Evolutionary conservation across 2,797 vertebrate genomes (phyloP).

Genomic region (Psittacula echo): DNA sequence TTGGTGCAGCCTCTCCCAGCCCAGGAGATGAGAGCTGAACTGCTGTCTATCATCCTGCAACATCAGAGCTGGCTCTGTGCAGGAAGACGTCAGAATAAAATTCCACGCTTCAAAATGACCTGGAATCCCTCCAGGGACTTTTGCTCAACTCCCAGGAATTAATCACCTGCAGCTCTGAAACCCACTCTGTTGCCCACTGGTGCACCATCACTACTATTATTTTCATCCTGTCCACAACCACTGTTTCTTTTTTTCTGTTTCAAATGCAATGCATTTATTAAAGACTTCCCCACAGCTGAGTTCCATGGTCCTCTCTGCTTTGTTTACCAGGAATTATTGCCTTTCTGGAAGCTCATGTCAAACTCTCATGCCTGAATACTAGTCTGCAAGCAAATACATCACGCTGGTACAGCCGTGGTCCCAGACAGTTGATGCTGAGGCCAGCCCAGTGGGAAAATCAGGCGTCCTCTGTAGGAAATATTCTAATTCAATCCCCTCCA

Average conservation of each 20-base stretch:
- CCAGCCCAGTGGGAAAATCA: constrained; percentile 33
- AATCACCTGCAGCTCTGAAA: not conserved
- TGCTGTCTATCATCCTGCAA: not conserved
- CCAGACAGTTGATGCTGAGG: not conserved
- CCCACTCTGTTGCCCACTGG: not conserved
- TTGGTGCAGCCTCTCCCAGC: not conserved
- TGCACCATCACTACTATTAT: not conserved
- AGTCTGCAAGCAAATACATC: not conserved
- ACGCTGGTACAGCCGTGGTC: not conserved
- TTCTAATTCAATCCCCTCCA: constrained; percentile 56
- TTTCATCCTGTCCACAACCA: not conserved
- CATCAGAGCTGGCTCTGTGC: not conserved
- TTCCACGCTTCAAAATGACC: not conserved
- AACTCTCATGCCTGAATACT: not conserved
- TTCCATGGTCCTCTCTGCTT: not conserved
- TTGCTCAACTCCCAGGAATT: not conserved
- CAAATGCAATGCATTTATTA: not conserved
- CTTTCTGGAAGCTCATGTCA: constrained; percentile 18
- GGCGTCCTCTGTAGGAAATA: not conserved
- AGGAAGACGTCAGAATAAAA: not conserved
- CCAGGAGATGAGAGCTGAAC: not conserved
- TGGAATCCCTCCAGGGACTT: not conserved
- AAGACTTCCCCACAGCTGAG: constrained; percentile 14
- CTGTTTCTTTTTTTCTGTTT: not conserved
- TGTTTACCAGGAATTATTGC: constrained; percentile 25